These are phyloP conservation scores for Thermophis baileyi DNA, from an alignment of 2,113 vertebrate genomes.

Conservation along the genomic window DNA sequence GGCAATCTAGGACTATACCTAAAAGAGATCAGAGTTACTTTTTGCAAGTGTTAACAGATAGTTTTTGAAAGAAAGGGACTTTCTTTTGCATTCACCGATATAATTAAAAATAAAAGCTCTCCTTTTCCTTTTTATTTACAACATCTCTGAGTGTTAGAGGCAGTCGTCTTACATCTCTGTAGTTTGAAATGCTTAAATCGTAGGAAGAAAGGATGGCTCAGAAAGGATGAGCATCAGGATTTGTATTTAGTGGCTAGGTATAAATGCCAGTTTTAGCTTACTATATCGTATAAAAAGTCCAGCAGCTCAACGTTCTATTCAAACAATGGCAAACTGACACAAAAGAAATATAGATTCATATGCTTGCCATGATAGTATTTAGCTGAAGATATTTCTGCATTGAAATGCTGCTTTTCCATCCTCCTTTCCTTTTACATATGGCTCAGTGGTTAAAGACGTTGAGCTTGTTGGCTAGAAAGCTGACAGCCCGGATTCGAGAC, in stretches of 20 bases:
- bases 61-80: neutral
- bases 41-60: neutral
- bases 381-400: neutral
- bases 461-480: neutral
- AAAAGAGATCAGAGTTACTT: neutral
- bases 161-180: neutral
- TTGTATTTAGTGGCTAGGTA: neutral
- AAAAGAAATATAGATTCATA: neutral
- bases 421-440: neutral
- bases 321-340: neutral
- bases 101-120: neutral
- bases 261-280: neutral
- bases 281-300: neutral
- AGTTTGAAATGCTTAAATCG: neutral
- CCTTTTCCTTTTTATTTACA: neutral
- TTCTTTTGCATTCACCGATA: neutral
- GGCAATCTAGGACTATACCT: neutral
- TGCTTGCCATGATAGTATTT: constrained; percentile 3
- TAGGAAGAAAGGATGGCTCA: neutral
- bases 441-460: neutral
- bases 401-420: neutral
- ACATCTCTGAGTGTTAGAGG: neutral
- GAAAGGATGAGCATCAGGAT: neutral
- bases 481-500: neutral
- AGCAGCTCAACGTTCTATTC: neutral